Percentiles rank a stretch among this genome's conserved stretches.
These are phyloP conservation scores for Punctoribates punctum DNA, from an alignment of 2,888 invertebrate species.

Conservation along the genomic window DNA sequence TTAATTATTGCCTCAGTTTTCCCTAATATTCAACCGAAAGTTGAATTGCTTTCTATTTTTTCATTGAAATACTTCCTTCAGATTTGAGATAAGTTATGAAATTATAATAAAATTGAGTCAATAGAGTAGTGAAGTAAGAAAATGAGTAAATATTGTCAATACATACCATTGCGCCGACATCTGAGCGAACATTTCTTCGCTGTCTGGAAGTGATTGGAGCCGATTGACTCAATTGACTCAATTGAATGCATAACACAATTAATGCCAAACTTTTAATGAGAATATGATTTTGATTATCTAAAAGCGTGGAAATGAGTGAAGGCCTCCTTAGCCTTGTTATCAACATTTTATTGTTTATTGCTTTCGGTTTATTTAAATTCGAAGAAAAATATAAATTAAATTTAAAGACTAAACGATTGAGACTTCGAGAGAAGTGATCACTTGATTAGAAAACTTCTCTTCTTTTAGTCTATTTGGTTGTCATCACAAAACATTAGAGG, in stretches of 20 bases:
- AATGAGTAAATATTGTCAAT: not conserved
- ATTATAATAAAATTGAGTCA: not conserved
- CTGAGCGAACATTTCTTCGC: slow-evolving; percentile 31
- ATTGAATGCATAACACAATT: slow-evolving; percentile 30
- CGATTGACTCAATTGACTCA: not conserved
- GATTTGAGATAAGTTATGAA: not conserved
- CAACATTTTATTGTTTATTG: slow-evolving; percentile 11
- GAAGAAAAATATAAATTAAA: not conserved
- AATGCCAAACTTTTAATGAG: slow-evolving; percentile 6
- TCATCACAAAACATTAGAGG: slow-evolving; percentile 23
- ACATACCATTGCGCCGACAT: slow-evolving; percentile 36
- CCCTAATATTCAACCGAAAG: not conserved
- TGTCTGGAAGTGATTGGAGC: slow-evolving; percentile 18
- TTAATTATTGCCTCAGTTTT: not conserved
- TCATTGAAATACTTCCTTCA: not conserved
- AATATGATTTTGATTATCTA: slow-evolving; percentile 14
- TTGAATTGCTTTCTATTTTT: not conserved
- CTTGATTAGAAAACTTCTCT: not conserved
- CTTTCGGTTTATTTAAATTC: not conserved
- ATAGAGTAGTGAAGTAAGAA: not conserved
- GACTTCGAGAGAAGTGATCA: not conserved
- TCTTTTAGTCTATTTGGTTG: not conserved
- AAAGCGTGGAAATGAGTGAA: not conserved
- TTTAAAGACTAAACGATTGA: not conserved
- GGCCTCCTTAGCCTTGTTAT: slow-evolving; percentile 36